These are phyloP conservation scores for Drosophila ananassae DNA, from an alignment of 1,140 invertebrate species.

Conservation along the genomic window DNA sequence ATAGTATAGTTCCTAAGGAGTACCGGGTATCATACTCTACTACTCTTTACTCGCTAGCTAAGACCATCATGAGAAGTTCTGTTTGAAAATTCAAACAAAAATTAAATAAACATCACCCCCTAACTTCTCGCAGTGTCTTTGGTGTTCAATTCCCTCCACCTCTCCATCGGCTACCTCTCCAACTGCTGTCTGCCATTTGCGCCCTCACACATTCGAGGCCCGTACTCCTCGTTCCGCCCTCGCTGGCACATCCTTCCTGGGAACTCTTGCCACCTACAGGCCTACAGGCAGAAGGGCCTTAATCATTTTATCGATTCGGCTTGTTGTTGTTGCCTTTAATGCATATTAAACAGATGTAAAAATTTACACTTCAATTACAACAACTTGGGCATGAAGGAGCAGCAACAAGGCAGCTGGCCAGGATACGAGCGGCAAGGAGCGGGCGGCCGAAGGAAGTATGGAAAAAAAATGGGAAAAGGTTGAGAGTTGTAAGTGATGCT, in stretches of 20 bases:
- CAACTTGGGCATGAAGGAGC: conserved; percentile 65
- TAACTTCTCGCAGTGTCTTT: not conserved
- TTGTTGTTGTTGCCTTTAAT: conserved; percentile 44
- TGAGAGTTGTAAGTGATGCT: conserved; percentile 37
- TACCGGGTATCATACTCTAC: too few species aligned
- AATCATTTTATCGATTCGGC: conserved; percentile 72
- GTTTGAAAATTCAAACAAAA: too few species aligned
- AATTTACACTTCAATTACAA: conserved; percentile 77
- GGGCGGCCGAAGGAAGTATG: conserved; percentile 3
- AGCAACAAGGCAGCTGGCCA: conserved; percentile 20
- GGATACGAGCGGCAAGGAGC: conserved; percentile 22
- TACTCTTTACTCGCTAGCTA: too few species aligned
- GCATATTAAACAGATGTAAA: conserved; percentile 76
- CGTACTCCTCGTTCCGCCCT: conserved; percentile 3
- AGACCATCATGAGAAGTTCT: not conserved
- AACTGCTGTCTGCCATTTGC: not conserved
- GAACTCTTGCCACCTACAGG: not conserved
- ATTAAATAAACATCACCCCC: too few species aligned
- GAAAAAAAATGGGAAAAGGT: conserved; percentile 15
- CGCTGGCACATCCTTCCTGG: not conserved
- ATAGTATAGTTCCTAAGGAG: too few species aligned
- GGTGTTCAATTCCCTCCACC: not conserved
- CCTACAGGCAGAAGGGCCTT: conserved; percentile 34
- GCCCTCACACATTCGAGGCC: not conserved
- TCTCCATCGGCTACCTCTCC: not conserved